Evolutionary conservation across 2,888 invertebrate genomes (phyloP).

Genomic region (Chouioia cunea): DNA sequence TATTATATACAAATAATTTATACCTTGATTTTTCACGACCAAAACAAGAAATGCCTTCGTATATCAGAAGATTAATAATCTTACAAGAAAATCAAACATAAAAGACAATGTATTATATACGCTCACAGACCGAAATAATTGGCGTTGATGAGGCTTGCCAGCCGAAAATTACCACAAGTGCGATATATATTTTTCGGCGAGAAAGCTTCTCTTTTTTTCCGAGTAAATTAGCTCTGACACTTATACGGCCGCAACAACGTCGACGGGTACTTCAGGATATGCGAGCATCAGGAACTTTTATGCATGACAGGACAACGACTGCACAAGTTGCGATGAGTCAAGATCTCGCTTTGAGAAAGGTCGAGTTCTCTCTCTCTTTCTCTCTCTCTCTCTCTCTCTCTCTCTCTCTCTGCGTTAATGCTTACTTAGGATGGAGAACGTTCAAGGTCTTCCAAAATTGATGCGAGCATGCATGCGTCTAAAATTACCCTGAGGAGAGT

Average conservation of each 20-base stretch:
- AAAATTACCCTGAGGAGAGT: constrained; percentile 1
- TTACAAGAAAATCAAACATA: no score
- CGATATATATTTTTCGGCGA: neutral
- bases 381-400: constrained; percentile 10
- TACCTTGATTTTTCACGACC: no score
- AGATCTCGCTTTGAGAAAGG: constrained; percentile 26
- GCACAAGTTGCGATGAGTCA: constrained; percentile 22
- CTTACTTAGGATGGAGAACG: constrained; percentile 1
- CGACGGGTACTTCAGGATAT: neutral
- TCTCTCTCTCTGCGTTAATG: neutral
- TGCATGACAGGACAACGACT: neutral
- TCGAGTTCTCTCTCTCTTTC: constrained; percentile 28
- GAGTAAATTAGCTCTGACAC: constrained; percentile 5
- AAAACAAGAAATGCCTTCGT: no score
- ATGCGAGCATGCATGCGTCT: neutral
- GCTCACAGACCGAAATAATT: no score
- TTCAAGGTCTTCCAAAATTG: constrained; percentile 11
- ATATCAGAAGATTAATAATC: no score
- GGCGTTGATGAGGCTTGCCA: no score
- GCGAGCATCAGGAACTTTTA: neutral
- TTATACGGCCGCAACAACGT: constrained; percentile 10
- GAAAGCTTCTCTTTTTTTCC: neutral
- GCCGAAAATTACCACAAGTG: no score
- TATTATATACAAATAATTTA: no score
- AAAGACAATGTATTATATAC: no score